Percentiles rank a stretch among this genome's conserved stretches.
phyloP scores from a whole-genome alignment of 2,797 vertebrate genomes.

The Anisognathus igniventris region DNA sequence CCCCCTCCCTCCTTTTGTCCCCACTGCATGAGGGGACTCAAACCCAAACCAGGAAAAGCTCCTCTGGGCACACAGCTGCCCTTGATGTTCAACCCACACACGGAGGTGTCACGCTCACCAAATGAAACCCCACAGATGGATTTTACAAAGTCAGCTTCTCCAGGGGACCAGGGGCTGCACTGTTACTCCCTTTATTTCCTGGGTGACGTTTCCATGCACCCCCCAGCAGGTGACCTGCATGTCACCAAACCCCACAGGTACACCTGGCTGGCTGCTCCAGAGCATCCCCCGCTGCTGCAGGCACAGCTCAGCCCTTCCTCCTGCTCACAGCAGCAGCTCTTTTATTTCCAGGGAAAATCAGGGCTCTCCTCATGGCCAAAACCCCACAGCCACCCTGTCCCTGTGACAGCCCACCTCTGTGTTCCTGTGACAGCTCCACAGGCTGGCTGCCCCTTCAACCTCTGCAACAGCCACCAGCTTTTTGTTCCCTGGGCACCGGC shows the following conservation, averaged over 20 bases:
- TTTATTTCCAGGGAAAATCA: background rate
- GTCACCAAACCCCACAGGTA: background rate
- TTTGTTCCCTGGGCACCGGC: background rate
- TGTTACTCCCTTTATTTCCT: accelerated
- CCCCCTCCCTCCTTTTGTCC: constrained; percentile 5
- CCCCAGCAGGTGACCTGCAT: background rate
- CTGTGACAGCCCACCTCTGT: background rate
- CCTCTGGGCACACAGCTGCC: background rate
- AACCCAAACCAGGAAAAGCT: background rate
- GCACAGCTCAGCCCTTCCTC: background rate
- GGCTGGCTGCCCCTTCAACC: background rate
- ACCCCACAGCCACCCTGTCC: background rate
- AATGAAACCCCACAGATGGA: background rate
- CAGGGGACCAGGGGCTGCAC: background rate
- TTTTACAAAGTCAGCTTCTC: background rate
- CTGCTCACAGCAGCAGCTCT: background rate
- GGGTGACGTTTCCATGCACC: background rate
- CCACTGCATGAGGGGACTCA: background rate
- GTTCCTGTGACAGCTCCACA: background rate
- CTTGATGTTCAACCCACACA: background rate
- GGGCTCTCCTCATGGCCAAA: accelerated
- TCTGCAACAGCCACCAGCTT: background rate
- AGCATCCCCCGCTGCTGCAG: background rate
- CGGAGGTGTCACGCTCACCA: background rate
- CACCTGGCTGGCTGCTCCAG: accelerated